phyloP scores from a whole-genome alignment of 2,888 invertebrate species.

The Asteroscopus sphinx region DNA sequence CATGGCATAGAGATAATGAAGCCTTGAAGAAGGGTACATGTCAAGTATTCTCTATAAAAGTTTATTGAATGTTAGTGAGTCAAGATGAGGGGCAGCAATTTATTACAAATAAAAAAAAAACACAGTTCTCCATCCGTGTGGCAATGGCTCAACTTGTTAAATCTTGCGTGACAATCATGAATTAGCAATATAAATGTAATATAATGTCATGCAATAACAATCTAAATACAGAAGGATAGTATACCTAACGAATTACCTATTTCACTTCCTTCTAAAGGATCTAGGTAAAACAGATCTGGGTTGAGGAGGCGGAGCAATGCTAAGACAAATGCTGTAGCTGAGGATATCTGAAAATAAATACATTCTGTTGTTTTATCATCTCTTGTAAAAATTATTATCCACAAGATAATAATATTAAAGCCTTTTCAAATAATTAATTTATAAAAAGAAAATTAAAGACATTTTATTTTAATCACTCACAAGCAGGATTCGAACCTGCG shows the following conservation, averaged over 20 bases:
- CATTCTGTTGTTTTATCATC: no score
- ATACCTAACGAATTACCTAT: conserved; percentile 67
- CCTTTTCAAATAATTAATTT: no score
- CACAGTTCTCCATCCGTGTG: background rate
- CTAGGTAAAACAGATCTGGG: conserved; percentile 77
- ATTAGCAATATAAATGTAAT: conserved; percentile 19
- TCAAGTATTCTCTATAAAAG: no score
- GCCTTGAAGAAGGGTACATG: no score
- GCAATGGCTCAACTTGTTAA: background rate
- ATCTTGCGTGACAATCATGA: conserved; percentile 5
- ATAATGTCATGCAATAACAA: conserved; percentile 32
- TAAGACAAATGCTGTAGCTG: conserved; percentile 81
- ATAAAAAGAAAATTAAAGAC: no score
- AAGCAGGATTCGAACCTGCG: no score
- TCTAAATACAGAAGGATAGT: conserved; percentile 27
- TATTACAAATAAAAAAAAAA: background rate
- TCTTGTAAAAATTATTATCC: no score
- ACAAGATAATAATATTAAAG: no score
- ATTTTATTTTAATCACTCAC: no score
- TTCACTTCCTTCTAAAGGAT: conserved; percentile 71
- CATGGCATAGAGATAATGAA: no score
- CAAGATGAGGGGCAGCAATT: no score
- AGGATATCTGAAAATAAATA: conserved; percentile 75
- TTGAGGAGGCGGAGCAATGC: conserved; percentile 76
- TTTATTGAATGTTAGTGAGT: no score